Conservation (phyloP, 92 coral and sea anemone species). For the Heteractis magnifica region DNA sequence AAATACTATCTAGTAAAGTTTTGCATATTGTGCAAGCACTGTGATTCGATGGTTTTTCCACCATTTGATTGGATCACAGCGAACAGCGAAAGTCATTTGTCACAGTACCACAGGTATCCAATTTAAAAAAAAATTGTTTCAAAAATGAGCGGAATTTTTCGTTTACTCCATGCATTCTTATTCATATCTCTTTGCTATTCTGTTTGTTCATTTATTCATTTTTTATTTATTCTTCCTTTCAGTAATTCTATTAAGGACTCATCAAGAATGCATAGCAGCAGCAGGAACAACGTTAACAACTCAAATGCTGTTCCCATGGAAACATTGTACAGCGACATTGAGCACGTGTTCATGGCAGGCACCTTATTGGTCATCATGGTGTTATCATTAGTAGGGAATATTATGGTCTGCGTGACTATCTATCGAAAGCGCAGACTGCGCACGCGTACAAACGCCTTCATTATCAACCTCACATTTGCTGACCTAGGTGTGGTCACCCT, state of each 20-base stretch:
- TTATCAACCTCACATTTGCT: conserved; percentile 74
- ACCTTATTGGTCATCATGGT: conserved; percentile 60
- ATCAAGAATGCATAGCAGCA: background rate
- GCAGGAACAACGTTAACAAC: background rate
- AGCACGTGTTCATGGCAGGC: conserved; percentile 62
- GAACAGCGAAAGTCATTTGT: background rate
- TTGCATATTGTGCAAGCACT: background rate
- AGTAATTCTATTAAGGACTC: background rate
- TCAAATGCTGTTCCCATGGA: conserved; percentile 18
- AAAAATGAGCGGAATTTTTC: no score
- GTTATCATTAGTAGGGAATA: conserved; percentile 64
- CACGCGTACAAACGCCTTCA: conserved; percentile 73
- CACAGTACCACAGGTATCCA: no score
- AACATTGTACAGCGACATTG: conserved; percentile 41
- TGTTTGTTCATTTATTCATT: background rate
- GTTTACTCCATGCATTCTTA: background rate
- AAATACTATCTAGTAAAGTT: no score
- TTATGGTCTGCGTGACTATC: conserved; percentile 65
- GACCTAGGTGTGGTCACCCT: conserved; percentile 70
- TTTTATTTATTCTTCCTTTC: background rate
- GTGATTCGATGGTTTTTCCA: background rate
- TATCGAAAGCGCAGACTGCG: conserved; percentile 67
- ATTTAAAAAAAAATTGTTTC: no score
- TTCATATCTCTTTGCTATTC: background rate
- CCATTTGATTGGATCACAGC: background rate